Percentiles rank a stretch among this genome's conserved stretches.
Conservation (phyloP, 1,140 invertebrate species). For the Procambarus clarkii region DNA sequence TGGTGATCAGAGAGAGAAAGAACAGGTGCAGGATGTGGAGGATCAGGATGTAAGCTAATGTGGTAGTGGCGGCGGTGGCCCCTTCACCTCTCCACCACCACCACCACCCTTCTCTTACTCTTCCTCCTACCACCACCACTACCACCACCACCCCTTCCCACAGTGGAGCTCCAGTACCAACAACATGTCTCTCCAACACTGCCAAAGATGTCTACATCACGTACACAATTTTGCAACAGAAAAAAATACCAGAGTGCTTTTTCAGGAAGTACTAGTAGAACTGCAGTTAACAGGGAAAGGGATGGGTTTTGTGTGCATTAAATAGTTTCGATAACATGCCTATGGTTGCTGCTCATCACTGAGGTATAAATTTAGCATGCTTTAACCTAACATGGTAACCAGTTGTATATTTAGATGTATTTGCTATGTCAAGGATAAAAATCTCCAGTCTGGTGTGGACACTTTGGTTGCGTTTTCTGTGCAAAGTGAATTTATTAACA, state of each 20-base stretch:
- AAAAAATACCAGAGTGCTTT: neutral
- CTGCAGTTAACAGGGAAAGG: conserved; percentile 6
- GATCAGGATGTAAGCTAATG: conserved; percentile 68
- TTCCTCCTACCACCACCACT: conserved; percentile 35
- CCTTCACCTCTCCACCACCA: conserved; percentile 29
- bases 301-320: conserved; percentile 23
- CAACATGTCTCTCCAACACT: conserved; percentile 40
- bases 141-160: conserved; percentile 58
- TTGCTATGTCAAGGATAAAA: conserved; percentile 11
- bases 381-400: conserved; percentile 37
- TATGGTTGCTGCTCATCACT: conserved; percentile 21
- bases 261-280: neutral
- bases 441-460: neutral
- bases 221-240: conserved; percentile 18
- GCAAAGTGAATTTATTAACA: conserved; percentile 23
- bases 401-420: conserved; percentile 47
- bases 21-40: conserved; percentile 64
- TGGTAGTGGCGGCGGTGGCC: conserved; percentile 58
- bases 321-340: conserved; percentile 24
- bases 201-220: conserved; percentile 36
- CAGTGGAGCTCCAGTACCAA: conserved; percentile 50
- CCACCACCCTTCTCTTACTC: conserved; percentile 7
- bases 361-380: conserved; percentile 36
- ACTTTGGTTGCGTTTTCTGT: conserved; percentile 3
- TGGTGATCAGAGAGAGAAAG: conserved; percentile 61